Base-by-base conservation (phyloP, 2,797 vertebrate genomes). In the Pseudochirops cupreus region DNA sequence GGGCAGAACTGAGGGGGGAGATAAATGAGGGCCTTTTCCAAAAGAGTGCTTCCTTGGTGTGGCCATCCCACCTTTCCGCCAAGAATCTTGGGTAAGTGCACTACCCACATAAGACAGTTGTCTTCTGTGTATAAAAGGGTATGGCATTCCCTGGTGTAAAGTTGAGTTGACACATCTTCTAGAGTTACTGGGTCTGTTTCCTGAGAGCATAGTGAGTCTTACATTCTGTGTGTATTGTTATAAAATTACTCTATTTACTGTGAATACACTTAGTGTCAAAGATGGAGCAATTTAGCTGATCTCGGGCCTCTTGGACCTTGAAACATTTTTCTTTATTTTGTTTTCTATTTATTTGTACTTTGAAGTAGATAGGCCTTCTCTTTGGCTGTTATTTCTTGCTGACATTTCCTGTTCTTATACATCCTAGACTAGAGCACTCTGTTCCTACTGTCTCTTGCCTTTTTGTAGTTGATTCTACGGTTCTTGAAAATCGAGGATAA, bases 281-380 rank as follows among this genome's bases (percentile, higher is more conserved):
- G 28, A 91, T 95, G 56, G 94, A 90, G 74, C 87, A 96, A 95
- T 0, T 1, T 59, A 94, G 39, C 29, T 92, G 89, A 21, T 87
- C 54, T 28, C 9, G 54, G 55, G 12, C 33, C 5, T 94, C 53
- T 39, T 26, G 93, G 62, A 94, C 31, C 56, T 93, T 39, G 74
- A 92, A 26, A 57, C 24, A 62, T 91, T 97, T 92, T 82, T 39
- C 3, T 90, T 95, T 87, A 52, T 97, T 92, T 97, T 93, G 53
- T 74, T 97, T 95, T 92, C 59, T 96, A 56, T 93, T 96, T 96
- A 97, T 92, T 94, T 96, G 93, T 53, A 93, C 57, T 93, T 96
- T 92, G 33, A 18, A 93, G 46, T 54, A 91, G 24, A 62, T 92
- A 92, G 46, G 54, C 24, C 18, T 93, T 33, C 91, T 89, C 56